Conservation (phyloP, 2,888 invertebrate species). For the Pollenia angustigena region DNA sequence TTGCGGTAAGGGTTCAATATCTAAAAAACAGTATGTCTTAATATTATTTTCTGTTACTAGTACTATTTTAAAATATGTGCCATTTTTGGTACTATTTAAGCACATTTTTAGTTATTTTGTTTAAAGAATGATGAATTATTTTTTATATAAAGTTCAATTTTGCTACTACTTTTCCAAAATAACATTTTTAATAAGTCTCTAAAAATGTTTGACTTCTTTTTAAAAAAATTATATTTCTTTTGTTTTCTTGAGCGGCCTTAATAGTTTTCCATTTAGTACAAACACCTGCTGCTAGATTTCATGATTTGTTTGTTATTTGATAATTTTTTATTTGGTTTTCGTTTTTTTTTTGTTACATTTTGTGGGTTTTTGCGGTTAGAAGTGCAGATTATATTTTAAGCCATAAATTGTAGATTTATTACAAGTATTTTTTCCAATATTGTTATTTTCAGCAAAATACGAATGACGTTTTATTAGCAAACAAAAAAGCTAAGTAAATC, state of each 20-base stretch:
- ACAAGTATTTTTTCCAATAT: not conserved
- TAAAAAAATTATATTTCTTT: not conserved
- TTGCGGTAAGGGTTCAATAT: too few species aligned
- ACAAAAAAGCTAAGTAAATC: not conserved
- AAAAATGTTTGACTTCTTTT: too few species aligned
- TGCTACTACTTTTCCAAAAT: not conserved
- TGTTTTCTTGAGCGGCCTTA: not conserved
- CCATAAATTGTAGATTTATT: slow-evolving; percentile 38
- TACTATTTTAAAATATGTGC: too few species aligned
- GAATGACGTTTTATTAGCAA: slow-evolving; percentile 8
- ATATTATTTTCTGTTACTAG: too few species aligned
- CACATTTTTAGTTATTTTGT: too few species aligned
- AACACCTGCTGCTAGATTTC: slow-evolving; percentile 31
- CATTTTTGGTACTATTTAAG: too few species aligned
- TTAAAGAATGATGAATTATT: too few species aligned
- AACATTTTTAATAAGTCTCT: too few species aligned
- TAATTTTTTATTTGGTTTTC: slow-evolving; percentile 28
- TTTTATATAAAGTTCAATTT: too few species aligned
- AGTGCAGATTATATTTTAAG: slow-evolving; percentile 36
- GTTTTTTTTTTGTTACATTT: slow-evolving; percentile 2
- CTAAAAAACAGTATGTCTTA: too few species aligned
- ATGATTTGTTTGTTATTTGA: slow-evolving; percentile 36
- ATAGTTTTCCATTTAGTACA: not conserved
- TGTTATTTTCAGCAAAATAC: not conserved
- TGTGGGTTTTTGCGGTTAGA: slow-evolving; percentile 32